Evolutionary conservation across 2,113 vertebrate genomes (phyloP).

Genomic region (Neotoma lepida): DNA sequence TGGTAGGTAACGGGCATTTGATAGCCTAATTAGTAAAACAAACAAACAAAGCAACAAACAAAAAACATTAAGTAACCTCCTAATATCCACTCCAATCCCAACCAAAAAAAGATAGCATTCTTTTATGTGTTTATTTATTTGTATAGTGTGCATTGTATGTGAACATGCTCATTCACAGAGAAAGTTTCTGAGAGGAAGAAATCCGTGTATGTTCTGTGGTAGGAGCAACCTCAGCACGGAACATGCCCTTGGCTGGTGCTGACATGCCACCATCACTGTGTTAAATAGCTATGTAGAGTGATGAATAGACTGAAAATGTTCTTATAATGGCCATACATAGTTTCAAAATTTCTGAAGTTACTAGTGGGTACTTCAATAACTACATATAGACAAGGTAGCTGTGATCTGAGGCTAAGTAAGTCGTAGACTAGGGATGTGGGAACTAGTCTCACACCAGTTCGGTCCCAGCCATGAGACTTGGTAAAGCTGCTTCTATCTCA

Average conservation of each 20-base stretch:
- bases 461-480: not conserved
- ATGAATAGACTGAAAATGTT: not conserved
- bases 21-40: not conserved
- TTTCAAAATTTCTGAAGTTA: slow-evolving; percentile 10
- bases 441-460: not conserved
- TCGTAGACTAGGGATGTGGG: not conserved
- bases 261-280: not conserved
- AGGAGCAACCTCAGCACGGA: not conserved
- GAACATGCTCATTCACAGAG: not conserved
- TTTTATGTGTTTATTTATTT: not conserved
- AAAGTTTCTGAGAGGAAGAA: not conserved
- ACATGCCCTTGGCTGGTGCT: too few relatives aligned
- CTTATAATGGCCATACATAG: not conserved
- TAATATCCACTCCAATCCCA: not conserved
- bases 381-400: not conserved
- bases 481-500: too few relatives aligned
- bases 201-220: not conserved
- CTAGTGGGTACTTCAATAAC: not conserved
- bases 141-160: not conserved
- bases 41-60: not conserved
- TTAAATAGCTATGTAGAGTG: not conserved
- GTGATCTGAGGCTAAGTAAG: not conserved
- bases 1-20: not conserved
- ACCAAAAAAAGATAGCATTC: not conserved
- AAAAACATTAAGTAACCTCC: not conserved